Evolutionary conservation across 2,113 vertebrate species (phyloP), one percentile per base, ranked within the genome.

Genomic region (Trochalopteron elliotii): DNA sequence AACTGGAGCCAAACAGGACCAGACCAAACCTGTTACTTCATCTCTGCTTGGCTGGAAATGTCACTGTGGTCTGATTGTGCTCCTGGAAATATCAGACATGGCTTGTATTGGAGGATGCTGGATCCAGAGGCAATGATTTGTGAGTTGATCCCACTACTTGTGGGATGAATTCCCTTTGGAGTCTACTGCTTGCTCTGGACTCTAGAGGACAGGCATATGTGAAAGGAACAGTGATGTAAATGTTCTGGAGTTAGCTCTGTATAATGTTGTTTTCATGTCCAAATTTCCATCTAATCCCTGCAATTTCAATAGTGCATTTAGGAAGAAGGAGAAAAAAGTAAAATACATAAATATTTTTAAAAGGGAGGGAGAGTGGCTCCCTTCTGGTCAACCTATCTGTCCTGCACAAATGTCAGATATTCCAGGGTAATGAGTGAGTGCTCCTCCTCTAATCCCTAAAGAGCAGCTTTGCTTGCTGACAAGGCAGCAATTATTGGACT

Each of bases 1-100:
- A 55, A 59, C 39, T 77, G 79, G 91, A 94, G 82, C 87, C 84
- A 90, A 85, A 59, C 63, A 63, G 67, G 50, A 83, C 79, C 63
- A 80, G 85, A 94, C 35, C 30, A 39, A 70, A 39, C 55, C 57
- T 87, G 17, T 96, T 80, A 85, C 67, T 90, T 87, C 91, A 67
- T 83, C 63, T 72, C 67, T 87, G 55, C 89, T 91, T 60, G 70
- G 67, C 90, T 96, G 71, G 42, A 85, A 93, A 63, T 12, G 55
- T 82, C 2, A 0, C 68, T 93, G 75, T 40, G 82, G 53, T 90
- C 84, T 93, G 67, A 87, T 7, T 87, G 25, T 39, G 11, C 70
- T 94, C 63, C 59, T 96, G 69, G 67, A 93, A 94, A 70, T 90
- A 77, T 47, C 85, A 93, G 44, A n/a, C 10, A 5, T 52, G 69